Evolutionary conservation across 2,797 vertebrate genomes (phyloP).

Genomic region (Bryconaethiops microstoma): DNA sequence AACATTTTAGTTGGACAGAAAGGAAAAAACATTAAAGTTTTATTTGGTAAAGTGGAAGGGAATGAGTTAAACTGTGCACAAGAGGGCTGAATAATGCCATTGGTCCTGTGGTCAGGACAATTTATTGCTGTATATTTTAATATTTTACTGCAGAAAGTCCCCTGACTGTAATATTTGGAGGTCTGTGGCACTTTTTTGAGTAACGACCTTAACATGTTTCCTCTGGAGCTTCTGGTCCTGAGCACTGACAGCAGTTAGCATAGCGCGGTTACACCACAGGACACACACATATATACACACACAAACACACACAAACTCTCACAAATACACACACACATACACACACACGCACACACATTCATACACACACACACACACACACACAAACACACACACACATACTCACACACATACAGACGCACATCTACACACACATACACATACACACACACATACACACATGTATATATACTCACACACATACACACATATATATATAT

Average conservation of each 20-base stretch:
- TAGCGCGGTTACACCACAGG: slow-evolving; percentile 42
- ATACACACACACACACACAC: too few species aligned
- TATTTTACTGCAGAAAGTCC: slow-evolving; percentile 75
- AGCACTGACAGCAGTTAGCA: slow-evolving; percentile 66
- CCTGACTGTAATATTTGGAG: slow-evolving; percentile 75
- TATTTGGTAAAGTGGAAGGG: slow-evolving; percentile 72
- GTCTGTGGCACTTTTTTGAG: slow-evolving; percentile 72
- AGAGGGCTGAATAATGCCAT: slow-evolving; percentile 75
- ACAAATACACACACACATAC: too few species aligned
- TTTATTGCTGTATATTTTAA: slow-evolving; percentile 78
- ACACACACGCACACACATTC: too few species aligned
- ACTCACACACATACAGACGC: too few species aligned
- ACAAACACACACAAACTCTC: too few species aligned
- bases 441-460: too few species aligned
- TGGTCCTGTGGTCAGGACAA: slow-evolving; percentile 70
- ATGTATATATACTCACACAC: too few species aligned
- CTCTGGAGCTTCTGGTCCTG: slow-evolving; percentile 73
- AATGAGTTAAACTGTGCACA: slow-evolving; percentile 71
- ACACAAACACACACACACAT: too few species aligned
- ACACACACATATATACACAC: too few species aligned
- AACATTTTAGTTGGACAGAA: slow-evolving; percentile 79
- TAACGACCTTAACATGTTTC: slow-evolving; percentile 74
- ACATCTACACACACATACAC: too few species aligned
- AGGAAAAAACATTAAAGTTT: slow-evolving; percentile 75
- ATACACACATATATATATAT: too few species aligned